Percentiles rank a stretch among this genome's conserved stretches.
Conservation (phyloP, 2,113 vertebrate species). For the Rhipidura dahli region DNA sequence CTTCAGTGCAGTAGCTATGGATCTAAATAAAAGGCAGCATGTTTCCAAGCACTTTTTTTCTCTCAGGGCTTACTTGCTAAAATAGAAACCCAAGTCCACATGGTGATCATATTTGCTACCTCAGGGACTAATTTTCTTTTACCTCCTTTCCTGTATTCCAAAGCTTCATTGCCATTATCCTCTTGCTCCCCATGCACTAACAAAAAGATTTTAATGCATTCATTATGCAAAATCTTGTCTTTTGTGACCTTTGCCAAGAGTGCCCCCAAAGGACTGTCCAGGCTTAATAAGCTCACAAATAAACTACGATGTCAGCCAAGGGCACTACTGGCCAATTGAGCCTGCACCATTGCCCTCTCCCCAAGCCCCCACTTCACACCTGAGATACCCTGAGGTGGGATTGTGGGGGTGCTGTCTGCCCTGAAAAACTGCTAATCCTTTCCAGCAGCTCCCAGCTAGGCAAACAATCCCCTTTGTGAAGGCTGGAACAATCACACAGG, state of each 20-base stretch:
- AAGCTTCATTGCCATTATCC: conserved; percentile 57
- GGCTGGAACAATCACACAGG: conserved; percentile 10
- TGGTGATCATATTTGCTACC: conserved; percentile 68
- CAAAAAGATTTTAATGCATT: conserved; percentile 69
- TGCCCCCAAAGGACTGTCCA: conserved; percentile 60
- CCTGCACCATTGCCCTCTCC: conserved; percentile 15
- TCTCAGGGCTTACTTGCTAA: conserved; percentile 37
- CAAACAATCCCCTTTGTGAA: conserved; percentile 44
- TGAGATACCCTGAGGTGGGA: conserved; percentile 48
- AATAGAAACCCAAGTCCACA: conserved; percentile 49
- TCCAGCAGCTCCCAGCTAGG: background rate
- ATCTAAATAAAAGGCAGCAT: conserved; percentile 58
- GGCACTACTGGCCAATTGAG: conserved; percentile 50
- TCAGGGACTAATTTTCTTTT: conserved; percentile 64
- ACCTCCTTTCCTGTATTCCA: conserved; percentile 55
- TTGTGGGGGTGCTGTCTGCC: background rate
- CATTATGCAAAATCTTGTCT: conserved; percentile 72
- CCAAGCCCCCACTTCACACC: conserved; percentile 41
- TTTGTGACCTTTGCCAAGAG: conserved; percentile 69
- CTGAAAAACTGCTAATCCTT: conserved; percentile 50
- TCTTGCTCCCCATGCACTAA: conserved; percentile 64
- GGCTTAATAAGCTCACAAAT: conserved; percentile 68
- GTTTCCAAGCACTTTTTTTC: conserved; percentile 28
- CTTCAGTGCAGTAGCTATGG: background rate
- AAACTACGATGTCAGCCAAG: conserved; percentile 62